Base-by-base conservation (phyloP, 1,140 invertebrate genomes). In the Magallana gigas region DNA sequence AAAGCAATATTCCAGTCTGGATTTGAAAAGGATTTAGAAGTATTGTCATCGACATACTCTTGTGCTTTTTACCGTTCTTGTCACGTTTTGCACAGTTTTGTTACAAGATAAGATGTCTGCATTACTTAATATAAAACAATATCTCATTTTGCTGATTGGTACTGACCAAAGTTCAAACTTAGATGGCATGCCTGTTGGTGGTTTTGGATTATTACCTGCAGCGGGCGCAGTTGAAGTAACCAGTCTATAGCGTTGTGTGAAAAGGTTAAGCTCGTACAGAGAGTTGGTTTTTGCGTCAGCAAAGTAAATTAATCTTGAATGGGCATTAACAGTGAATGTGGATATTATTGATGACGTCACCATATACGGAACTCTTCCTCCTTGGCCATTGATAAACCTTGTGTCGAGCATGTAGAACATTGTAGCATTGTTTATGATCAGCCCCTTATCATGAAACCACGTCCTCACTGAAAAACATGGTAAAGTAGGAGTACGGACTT, bases 321-420 rank as follows among this genome's bases (percentile, higher is more conserved):
- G 9, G 1, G 80, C 80, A n/a, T 16, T 82, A 16, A 82, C 36
- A 14, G 60, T 14, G 16, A 82, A 56, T 36, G 36, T 57, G 9
- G 80, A 56, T 5, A 82, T 56, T 57, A 82, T 56, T 48, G 56
- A 23, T 48, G 36, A 36, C 16, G 14, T 23, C 16, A 82, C 48
- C 12, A 8, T 16, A 48, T 56, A 56, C 12, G 56, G 36, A 57
- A 48, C 80, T 36, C 36, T 82, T 36, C 16, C 56, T 57, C 8
- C 36, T 48, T 82, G 80, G 9, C 80, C 36, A 36, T 57, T 56
- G 9, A 48, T 36, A 36, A 36, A 12, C 36, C 36, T 48, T 48
- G 56, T 82, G 48, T 48, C 36, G 16, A 82, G 29, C 36, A 16
- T 48, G 16, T 82, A 82, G n/a, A 82, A 82, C 36, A 82, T 48